Conservation (phyloP, 2,797 vertebrate species). For the Acanthiza pusilla region DNA sequence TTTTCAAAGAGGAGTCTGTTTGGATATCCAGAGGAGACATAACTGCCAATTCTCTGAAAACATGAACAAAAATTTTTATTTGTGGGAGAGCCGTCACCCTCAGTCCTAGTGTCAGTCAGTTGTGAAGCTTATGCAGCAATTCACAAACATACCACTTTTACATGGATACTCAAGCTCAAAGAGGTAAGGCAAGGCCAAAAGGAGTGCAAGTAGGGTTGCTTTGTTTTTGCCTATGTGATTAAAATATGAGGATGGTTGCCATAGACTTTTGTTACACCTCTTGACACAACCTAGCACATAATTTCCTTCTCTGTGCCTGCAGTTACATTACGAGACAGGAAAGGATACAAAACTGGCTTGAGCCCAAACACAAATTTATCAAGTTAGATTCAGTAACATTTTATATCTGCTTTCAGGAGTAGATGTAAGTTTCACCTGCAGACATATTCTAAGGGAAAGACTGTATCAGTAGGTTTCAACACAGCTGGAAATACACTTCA, state of each 20-base stretch:
- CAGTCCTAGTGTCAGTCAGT: conserved; percentile 71
- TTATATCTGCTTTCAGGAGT: not conserved
- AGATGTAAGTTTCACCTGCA: not conserved
- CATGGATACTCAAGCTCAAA: conserved; percentile 77
- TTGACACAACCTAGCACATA: not conserved
- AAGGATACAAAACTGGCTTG: not conserved
- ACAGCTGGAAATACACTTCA: not conserved
- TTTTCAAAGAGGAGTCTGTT: conserved; percentile 68
- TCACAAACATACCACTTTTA: conserved; percentile 73
- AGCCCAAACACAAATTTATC: not conserved
- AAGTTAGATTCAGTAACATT: not conserved
- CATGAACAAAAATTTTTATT: conserved; percentile 79
- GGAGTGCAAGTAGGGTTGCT: conserved; percentile 79
- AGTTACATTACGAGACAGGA: not conserved
- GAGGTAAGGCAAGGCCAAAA: conserved; percentile 74
- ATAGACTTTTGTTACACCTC: not conserved
- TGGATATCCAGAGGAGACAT: conserved; percentile 75
- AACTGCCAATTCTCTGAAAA: conserved; percentile 76
- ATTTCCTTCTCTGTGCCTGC: not conserved
- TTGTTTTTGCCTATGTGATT: conserved; percentile 68
- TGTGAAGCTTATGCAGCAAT: conserved; percentile 81
- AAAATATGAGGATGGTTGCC: not conserved
- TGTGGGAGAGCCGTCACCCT: conserved; percentile 65
- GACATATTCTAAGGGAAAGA: not conserved
- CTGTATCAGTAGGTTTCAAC: not conserved